These are phyloP conservation scores for Clamator glandarius DNA, from an alignment of 2,797 vertebrate species.

Conservation along the genomic window DNA sequence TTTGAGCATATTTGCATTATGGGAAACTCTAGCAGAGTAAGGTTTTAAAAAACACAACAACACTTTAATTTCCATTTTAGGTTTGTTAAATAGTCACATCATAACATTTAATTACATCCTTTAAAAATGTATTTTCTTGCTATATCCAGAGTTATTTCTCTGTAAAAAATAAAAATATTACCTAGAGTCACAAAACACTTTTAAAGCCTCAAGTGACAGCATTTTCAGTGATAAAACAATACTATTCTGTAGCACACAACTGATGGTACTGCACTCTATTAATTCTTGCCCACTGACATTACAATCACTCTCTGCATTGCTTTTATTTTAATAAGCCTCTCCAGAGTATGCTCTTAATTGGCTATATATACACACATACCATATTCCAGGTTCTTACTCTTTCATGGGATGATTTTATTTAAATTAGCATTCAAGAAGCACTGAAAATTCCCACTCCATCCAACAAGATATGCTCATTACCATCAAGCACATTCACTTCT, in stretches of 20 bases:
- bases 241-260: not conserved
- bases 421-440: not conserved
- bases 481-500: not conserved
- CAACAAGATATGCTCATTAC: not conserved
- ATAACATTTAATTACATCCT: not conserved
- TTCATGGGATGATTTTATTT: not conserved
- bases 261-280: not conserved
- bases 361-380: not conserved
- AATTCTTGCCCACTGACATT: not conserved
- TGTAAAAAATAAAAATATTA: not conserved
- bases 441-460: not conserved
- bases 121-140: not conserved
- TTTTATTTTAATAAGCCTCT: not conserved
- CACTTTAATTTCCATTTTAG: not conserved
- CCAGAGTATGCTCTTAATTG: conserved; percentile 11
- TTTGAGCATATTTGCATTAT: not conserved
- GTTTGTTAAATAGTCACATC: not conserved
- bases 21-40: not conserved
- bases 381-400: not conserved
- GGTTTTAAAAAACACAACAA: not conserved
- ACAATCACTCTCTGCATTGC: not conserved
- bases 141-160: not conserved
- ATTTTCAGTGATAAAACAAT: not conserved
- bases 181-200: not conserved
- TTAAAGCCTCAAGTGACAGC: not conserved